Conservation (phyloP, 2,113 vertebrate genomes). For the Heteronetta atricapilla region DNA sequence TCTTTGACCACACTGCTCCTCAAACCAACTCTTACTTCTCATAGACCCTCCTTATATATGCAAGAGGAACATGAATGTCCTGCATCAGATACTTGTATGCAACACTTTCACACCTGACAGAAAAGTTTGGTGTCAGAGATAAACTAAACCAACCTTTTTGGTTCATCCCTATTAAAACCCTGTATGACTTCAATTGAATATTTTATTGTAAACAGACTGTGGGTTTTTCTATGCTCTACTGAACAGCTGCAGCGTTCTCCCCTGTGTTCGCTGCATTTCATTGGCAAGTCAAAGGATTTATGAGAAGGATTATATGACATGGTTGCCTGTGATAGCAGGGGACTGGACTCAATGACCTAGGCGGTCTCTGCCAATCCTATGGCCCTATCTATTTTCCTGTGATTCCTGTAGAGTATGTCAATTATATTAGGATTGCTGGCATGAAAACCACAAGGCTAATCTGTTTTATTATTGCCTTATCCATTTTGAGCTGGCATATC, state of each 20-base stretch:
- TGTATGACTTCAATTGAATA: neutral
- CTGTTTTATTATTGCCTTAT: conserved; percentile 38
- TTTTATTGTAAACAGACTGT: neutral
- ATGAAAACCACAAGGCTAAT: conserved; percentile 23
- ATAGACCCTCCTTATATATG: neutral
- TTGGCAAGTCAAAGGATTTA: conserved; percentile 21
- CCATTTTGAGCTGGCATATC: conserved; percentile 20
- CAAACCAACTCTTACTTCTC: neutral
- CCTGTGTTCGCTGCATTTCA: neutral
- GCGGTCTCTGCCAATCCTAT: neutral
- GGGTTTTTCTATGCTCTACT: neutral
- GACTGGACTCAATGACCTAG: neutral
- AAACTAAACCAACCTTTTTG: neutral
- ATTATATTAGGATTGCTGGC: conserved; percentile 1
- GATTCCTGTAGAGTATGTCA: neutral
- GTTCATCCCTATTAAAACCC: neutral
- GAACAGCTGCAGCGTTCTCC: conserved; percentile 31
- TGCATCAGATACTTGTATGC: neutral
- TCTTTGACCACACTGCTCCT: neutral
- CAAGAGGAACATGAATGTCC: neutral
- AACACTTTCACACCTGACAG: neutral
- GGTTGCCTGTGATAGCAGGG: neutral
- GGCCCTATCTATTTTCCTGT: neutral
- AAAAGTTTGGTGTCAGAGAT: neutral
- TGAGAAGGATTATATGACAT: conserved; percentile 25